Base-by-base conservation (phyloP, 2,888 invertebrate genomes). In the Adela reaumurella region DNA sequence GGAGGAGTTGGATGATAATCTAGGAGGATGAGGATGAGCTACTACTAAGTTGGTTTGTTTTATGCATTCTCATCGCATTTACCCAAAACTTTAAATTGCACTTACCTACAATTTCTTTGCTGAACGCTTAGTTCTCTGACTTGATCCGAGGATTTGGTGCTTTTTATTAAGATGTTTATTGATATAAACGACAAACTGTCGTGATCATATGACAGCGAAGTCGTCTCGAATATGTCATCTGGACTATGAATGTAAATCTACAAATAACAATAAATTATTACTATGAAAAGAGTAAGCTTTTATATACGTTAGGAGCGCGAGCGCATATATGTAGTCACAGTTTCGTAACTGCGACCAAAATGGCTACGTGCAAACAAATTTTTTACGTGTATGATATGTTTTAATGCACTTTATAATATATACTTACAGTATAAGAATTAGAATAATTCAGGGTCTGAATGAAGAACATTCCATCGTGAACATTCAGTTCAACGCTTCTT, bases 211-310 rank as follows among this genome's bases (percentile, higher is more conserved):
- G 65, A 62, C 2, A 65, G 62, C 4, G 68, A 62, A 0, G 68
- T 68, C 51, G 62, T 63, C 44, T 70, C 60, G 6, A 71, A 63
- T 2, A 70, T 55, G 52, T 78, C 79, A 49, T 74, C 65, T 10
- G 77, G 72, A 46, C 67, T 69, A 46, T 73, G 67, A n/a, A 74
- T 66, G 54, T 65, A 78, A 19, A 78, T 58, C 79, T 80, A 29
- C 14, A 46, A 35, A n/a, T 24, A n/a, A n/a, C n/a, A n/a, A n/a
- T n/a, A n/a, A n/a, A n/a, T n/a, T n/a, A n/a, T n/a, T n/a, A n/a
- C n/a, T n/a, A n/a, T n/a, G n/a, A n/a, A n/a, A n/a, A n/a, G n/a
- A n/a, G n/a, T n/a, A n/a, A n/a, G n/a, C n/a, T n/a, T n/a, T n/a
- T n/a, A n/a, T n/a, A n/a, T n/a, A n/a, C n/a, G n/a, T n/a, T n/a